Conservation (phyloP, 1,140 invertebrate species). For the Trichonephila inaurata region DNA sequence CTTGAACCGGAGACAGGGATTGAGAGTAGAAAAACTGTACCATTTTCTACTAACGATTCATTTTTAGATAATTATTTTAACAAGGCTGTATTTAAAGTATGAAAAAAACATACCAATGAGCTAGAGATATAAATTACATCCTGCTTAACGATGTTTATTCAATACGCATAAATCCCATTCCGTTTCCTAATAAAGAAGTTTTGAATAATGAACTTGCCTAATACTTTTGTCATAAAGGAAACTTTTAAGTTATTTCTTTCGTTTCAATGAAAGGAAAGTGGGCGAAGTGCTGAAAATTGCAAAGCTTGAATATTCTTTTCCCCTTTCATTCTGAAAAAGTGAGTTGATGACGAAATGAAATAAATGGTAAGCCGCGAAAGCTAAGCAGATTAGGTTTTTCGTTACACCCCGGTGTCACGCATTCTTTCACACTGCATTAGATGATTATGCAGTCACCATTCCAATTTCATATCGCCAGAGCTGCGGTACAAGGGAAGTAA, state of each 20-base stretch:
- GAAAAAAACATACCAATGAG: no score
- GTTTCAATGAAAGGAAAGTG: not conserved
- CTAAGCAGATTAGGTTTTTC: not conserved
- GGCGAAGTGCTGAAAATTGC: not conserved
- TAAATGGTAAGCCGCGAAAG: not conserved
- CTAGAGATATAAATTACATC: no score
- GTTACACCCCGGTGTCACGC: constrained; percentile 5
- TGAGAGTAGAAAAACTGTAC: no score
- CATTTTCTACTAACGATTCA: no score
- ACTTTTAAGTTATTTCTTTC: not conserved
- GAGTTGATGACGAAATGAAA: not conserved
- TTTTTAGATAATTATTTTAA: no score
- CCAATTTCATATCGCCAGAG: not conserved
- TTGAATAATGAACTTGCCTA: not conserved
- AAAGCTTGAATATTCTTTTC: not conserved
- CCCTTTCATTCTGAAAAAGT: not conserved
- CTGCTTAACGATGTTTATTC: no score
- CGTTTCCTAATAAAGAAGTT: no score
- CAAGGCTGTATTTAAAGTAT: no score
- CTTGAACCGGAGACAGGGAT: no score
- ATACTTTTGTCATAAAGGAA: not conserved
- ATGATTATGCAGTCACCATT: not conserved
- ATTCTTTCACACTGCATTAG: not conserved
- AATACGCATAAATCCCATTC: no score
- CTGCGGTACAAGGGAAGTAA: no score